Conservation (phyloP, 2,797 vertebrate genomes). For the Phalloptychus januarius region DNA sequence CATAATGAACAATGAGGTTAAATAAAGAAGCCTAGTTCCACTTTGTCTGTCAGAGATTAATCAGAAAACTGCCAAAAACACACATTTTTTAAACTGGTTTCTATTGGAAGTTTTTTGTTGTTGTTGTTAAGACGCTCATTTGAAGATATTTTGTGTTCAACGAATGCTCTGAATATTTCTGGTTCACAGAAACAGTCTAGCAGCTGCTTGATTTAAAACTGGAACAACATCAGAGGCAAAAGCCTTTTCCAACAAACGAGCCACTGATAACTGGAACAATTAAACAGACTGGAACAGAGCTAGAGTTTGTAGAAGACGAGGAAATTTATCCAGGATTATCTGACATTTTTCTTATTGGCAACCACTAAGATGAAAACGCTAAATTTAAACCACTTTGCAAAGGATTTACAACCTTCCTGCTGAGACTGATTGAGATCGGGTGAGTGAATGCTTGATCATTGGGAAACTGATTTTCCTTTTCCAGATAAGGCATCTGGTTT, state of each 20-base stretch:
- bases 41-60: background rate
- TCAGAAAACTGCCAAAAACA: background rate
- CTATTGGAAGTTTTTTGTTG: background rate
- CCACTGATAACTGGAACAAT: background rate
- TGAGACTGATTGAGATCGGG: background rate
- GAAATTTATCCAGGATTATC: background rate
- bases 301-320: background rate
- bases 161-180: background rate
- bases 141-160: background rate
- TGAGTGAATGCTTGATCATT: background rate
- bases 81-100: background rate
- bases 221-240: background rate
- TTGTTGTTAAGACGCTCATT: background rate
- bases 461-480: background rate
- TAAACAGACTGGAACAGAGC: background rate
- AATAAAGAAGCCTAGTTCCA: background rate
- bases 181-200: background rate
- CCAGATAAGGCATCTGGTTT: background rate
- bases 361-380: background rate
- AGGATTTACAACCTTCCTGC: background rate
- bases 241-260: background rate
- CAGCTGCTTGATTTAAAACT: background rate
- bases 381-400: background rate
- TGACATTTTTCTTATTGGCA: background rate
- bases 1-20: constrained; percentile 9